Conservation (phyloP, 2,888 invertebrate genomes). For the Nomada flava region DNA sequence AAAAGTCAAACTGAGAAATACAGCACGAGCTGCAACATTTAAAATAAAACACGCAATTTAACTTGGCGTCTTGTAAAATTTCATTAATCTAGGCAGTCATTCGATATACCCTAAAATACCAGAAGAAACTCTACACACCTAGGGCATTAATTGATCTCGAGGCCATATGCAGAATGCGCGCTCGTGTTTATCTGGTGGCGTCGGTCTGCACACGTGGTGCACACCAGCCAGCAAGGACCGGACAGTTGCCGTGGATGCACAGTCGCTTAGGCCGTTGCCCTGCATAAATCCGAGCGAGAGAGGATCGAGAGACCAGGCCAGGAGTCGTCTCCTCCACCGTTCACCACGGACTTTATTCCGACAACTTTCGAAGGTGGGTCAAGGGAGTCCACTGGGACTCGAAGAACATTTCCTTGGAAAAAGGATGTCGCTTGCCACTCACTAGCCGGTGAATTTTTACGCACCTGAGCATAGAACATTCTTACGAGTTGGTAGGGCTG, state of each 20-base stretch:
- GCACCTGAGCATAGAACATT: background rate
- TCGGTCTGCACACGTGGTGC: constrained; percentile 49
- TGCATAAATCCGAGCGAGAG: constrained; percentile 68
- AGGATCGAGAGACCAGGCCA: constrained; percentile 61
- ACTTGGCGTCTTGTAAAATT: no score
- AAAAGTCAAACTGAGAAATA: no score
- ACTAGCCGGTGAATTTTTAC: constrained; percentile 14
- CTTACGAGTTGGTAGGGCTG: constrained; percentile 3
- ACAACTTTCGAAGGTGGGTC: constrained; percentile 58
- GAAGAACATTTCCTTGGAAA: constrained; percentile 4
- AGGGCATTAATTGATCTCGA: constrained; percentile 3
- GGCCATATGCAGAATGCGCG: constrained; percentile 27
- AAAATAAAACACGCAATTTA: no score
- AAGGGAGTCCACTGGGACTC: constrained; percentile 45
- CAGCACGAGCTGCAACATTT: no score
- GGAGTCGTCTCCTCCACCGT: constrained; percentile 8
- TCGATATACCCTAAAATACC: no score
- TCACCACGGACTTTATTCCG: constrained; percentile 38
- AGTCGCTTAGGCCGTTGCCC: constrained; percentile 73
- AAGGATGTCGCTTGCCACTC: constrained; percentile 4
- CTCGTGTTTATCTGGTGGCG: constrained; percentile 35
- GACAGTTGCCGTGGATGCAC: constrained; percentile 55
- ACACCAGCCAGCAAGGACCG: constrained; percentile 31
- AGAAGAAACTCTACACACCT: background rate
- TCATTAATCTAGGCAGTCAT: no score